Percentiles rank a stretch among this genome's conserved stretches.
Conservation (phyloP, 1,140 invertebrate species). For the Diachasma alloeum region DNA sequence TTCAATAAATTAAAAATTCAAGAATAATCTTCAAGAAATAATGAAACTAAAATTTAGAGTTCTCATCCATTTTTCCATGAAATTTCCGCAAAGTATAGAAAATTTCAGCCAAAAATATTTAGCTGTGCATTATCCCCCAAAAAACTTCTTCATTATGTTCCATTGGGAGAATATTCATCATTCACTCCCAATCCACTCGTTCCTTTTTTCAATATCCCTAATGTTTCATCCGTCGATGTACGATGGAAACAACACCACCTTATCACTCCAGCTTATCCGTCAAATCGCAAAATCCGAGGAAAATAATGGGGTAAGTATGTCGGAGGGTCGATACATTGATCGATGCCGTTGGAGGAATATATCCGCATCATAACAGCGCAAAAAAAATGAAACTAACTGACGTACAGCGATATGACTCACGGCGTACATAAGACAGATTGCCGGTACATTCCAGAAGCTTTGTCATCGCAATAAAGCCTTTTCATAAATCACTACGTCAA, state of each 20-base stretch:
- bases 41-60: too few species aligned
- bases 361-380: background rate
- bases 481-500: background rate
- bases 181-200: too few species aligned
- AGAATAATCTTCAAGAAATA: too few species aligned
- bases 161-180: too few species aligned
- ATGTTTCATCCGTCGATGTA: too few species aligned
- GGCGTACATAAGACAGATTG: slow-evolving; percentile 5
- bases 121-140: too few species aligned
- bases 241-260: background rate
- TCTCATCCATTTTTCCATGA: too few species aligned
- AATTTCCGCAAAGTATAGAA: too few species aligned
- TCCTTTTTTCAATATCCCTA: too few species aligned
- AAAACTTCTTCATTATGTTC: too few species aligned
- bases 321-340: background rate
- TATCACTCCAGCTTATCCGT: background rate
- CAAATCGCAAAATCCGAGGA: background rate
- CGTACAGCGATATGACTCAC: slow-evolving; percentile 1
- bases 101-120: too few species aligned
- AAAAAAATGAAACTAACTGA: background rate
- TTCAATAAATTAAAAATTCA: too few species aligned
- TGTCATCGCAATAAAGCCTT: slow-evolving; percentile 9
- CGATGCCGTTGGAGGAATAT: background rate
- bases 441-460: background rate
- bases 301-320: background rate